These are phyloP conservation scores for Zaprionus nigranus DNA, from an alignment of 1,140 invertebrate genomes.

Conservation along the genomic window DNA sequence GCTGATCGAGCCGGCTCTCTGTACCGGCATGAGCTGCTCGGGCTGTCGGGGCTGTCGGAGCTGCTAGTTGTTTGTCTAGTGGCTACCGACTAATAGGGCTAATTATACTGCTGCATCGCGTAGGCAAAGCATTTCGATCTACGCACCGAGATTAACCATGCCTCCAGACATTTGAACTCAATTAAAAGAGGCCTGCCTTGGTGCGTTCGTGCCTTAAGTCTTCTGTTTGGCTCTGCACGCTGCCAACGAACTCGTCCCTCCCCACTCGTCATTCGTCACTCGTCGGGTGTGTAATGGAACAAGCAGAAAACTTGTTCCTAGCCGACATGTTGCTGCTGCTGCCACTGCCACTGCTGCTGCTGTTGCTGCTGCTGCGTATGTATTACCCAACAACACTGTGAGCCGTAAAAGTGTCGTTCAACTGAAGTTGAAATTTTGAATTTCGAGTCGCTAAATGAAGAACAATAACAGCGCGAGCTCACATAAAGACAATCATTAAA, in stretches of 20 bases:
- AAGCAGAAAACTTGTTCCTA: slow-evolving; percentile 47
- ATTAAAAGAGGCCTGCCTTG: slow-evolving; percentile 49
- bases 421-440: slow-evolving; percentile 64
- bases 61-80: slow-evolving; percentile 17
- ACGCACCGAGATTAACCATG: slow-evolving; percentile 55
- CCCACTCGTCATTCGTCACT: background rate
- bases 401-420: slow-evolving; percentile 66
- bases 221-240: slow-evolving; percentile 54
- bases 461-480: slow-evolving; percentile 68
- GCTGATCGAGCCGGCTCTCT: slow-evolving; percentile 10
- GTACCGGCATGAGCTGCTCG: background rate
- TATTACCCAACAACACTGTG: slow-evolving; percentile 59
- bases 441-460: slow-evolving; percentile 62
- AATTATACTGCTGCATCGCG: slow-evolving; percentile 63
- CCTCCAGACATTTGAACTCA: slow-evolving; percentile 53
- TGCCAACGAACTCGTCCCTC: background rate
- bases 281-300: slow-evolving; percentile 30
- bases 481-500: slow-evolving; percentile 77
- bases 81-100: slow-evolving; percentile 50
- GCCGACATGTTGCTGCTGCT: background rate
- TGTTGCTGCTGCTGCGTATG: background rate
- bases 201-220: slow-evolving; percentile 59
- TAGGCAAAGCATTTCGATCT: slow-evolving; percentile 41
- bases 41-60: background rate
- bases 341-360: background rate